A percentile compares a stretch with the other conserved stretches of the same genome.
Conservation (phyloP, 2,888 invertebrate species). For the Boloria euphrosyne region DNA sequence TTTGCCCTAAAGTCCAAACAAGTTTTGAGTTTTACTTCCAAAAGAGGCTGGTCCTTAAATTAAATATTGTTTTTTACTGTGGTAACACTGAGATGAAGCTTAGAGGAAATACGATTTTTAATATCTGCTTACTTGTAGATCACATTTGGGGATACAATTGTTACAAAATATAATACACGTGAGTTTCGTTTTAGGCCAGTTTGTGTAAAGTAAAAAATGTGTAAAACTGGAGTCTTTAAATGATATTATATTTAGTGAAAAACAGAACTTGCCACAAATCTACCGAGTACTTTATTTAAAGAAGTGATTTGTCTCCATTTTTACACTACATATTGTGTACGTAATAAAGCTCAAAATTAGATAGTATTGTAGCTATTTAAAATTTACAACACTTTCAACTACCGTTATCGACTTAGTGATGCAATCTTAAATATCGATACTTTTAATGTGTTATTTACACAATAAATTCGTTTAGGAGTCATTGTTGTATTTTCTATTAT, state of each 20-base stretch:
- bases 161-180: slow-evolving; percentile 59
- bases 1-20: too few species aligned
- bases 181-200: slow-evolving; percentile 45
- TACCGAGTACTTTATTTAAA: too few species aligned
- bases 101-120: background rate
- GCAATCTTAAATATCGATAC: background rate
- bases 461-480: background rate
- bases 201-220: too few species aligned
- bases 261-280: too few species aligned
- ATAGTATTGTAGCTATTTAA: slow-evolving; percentile 5
- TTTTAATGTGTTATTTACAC: background rate
- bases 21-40: too few species aligned
- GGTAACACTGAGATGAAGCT: too few species aligned
- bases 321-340: background rate
- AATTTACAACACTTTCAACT: background rate
- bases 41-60: slow-evolving; percentile 20
- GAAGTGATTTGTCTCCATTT: background rate
- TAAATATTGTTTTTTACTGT: too few species aligned
- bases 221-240: too few species aligned
- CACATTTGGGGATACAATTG: slow-evolving; percentile 46
- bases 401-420: slow-evolving; percentile 1
- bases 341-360: background rate
- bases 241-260: too few species aligned
- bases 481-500: too few species aligned
- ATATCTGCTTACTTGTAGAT: slow-evolving; percentile 54